Base-by-base conservation (phyloP, 2,113 vertebrate species). In the Xiphorhynchus elegans region DNA sequence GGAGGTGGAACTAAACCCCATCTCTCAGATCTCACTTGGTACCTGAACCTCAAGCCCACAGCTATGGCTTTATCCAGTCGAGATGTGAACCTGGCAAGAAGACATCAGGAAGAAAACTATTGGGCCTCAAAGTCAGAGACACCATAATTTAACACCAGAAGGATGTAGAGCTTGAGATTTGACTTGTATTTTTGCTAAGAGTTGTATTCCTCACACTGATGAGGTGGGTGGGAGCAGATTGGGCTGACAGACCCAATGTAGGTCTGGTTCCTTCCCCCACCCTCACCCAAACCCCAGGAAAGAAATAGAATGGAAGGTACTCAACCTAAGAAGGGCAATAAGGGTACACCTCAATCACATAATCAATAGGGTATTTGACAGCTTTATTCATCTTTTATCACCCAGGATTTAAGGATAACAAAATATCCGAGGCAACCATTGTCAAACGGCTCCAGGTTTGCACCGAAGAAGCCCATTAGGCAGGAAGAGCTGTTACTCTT, bases 351-450 rank as follows among this genome's bases (percentile, higher is more conserved):
- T 96, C 89, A 81, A 74, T 95, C 90, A 93, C 68, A 37, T 69
- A 95, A 97, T 96, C 95, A 84, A 89, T 93, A 88, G 39, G 68
- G 31, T 74, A 50, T 95, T 67, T 93, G 93, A 84, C 66, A 92
- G 91, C 90, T 97, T 97, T 95, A 96, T 87, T 95, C 47, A 73
- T 82, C 66, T 95, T 94, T 94, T 91, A 87, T 95, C 70, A 83
- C 46, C 75, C 83, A 55, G 0, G 1, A 93, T 69, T 94, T 94
- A 91, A 67, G 40, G 74, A 64, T 91, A 96, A 87, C 80, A 75
- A 85, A 96, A 87, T 29, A 60, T 95, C 85, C 12, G 5, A 92
- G 72, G 79, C 89, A 92, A 70, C 86, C 72, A 44, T 67, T 78
- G 74, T 73, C 68, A 58, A 55, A 17, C 31, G 67, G 75, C 94